Evolutionary conservation across 2,797 vertebrate species (phyloP).

Genomic region (Sylvilagus floridanus): DNA sequence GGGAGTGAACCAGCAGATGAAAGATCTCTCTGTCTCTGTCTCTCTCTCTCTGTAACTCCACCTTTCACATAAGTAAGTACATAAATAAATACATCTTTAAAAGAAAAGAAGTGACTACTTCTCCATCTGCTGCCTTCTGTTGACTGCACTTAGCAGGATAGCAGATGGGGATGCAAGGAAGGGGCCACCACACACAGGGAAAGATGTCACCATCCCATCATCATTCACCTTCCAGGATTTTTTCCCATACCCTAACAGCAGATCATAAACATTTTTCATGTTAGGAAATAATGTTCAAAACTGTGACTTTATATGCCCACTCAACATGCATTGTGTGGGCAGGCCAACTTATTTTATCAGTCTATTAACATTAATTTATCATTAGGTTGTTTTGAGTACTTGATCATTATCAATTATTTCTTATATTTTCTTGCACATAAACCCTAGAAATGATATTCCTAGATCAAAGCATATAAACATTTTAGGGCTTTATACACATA

Average conservation of each 20-base stretch:
- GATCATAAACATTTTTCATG: constrained; percentile 36
- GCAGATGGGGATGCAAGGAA: neutral
- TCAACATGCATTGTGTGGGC: constrained; percentile 21
- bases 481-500: constrained; percentile 38
- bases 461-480: constrained; percentile 38
- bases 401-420: constrained; percentile 48
- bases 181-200: neutral
- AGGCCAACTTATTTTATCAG: constrained; percentile 47
- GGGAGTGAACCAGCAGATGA: too few relatives aligned
- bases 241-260: neutral
- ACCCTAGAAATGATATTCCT: constrained; percentile 46
- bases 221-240: neutral
- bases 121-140: neutral
- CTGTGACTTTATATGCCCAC: neutral
- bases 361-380: constrained; percentile 45
- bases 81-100: too few relatives aligned
- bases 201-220: neutral
- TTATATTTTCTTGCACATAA: constrained; percentile 27
- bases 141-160: neutral
- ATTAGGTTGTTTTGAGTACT: constrained; percentile 43
- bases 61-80: too few relatives aligned
- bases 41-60: too few relatives aligned
- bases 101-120: neutral
- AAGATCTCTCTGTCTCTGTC: too few relatives aligned
- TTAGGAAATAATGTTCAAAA: constrained; percentile 47